Base-by-base conservation (phyloP, 2,113 vertebrate genomes). In the Crypturellus undulatus region DNA sequence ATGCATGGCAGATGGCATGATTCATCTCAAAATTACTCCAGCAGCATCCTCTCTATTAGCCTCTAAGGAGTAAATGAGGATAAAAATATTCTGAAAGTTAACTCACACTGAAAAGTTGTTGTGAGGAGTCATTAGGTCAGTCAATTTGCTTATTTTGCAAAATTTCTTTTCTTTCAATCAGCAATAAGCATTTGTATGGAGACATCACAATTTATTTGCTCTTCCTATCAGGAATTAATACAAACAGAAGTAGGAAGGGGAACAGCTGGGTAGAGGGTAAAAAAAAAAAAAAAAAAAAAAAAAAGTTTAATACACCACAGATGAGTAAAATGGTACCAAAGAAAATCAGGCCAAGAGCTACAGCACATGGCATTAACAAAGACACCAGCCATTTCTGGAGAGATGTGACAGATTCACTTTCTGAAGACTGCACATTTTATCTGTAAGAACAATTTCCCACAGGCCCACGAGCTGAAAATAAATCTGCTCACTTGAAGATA, bases 21-120 rank as follows among this genome's bases (percentile, higher is more conserved):
- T 94, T 97, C 95, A 97, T 93, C 94, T 84, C 67, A 92, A 95
- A 95, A 97, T 96, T 96, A 97, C 92, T 94, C 88, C 78, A 94
- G 88, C 92, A 96, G 89, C 87, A 81, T 59, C 90, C 72, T 42
- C 54, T n/a, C 94, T 84, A 95, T 94, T 96, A 93, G 95, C 65
- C 94, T 96, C 92, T 68, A 91, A 96, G 95, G 96, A 96, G 95
- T 92, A 96, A 90, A 94, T 62, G 36, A 82, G 80, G 91, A 93
- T 79, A 95, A 96, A 96, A 96, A 95, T 84, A 96, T 69, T 92
- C 94, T 84, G 84, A 92, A 90, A 65, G 91, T 81, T 89, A 96
- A 94, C 88, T 96, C 67, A 89, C 93, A 92, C 69, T 28, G 94
- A 34, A 70, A 77, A 90, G 91, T 81, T 94, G 94, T 86, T 93